phyloP scores from a whole-genome alignment of 2,888 invertebrate genomes.

The Brachylomia viminalis region DNA sequence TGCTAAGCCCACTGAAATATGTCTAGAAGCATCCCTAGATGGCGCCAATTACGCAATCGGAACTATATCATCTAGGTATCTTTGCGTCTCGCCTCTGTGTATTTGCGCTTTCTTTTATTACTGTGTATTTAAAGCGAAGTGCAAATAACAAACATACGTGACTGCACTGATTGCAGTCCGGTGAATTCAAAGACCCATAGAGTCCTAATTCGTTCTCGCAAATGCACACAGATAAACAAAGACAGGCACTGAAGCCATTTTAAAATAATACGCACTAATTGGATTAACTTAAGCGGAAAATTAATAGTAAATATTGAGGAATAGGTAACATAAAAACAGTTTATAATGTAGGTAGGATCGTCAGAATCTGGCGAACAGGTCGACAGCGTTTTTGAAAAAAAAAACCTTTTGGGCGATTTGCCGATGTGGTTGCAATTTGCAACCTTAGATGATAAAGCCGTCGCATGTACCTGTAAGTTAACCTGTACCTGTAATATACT shows the following conservation, averaged over 20 bases:
- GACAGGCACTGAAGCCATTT: neutral
- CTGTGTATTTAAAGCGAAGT: conserved; percentile 27
- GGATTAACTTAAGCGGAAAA: neutral
- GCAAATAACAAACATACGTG: conserved; percentile 18
- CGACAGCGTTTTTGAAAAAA: neutral
- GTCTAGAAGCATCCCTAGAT: neutral
- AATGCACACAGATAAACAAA: neutral
- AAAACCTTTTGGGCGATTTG: neutral
- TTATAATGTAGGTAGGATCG: neutral
- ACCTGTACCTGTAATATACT: too few species aligned
- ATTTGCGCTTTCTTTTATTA: conserved; percentile 17
- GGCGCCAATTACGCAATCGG: neutral
- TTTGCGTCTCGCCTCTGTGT: neutral
- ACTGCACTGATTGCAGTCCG: conserved; percentile 22
- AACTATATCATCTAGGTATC: neutral
- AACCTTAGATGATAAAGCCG: neutral
- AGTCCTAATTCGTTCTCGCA: conserved; percentile 17
- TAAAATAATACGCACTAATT: conserved; percentile 11
- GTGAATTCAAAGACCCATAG: conserved; percentile 3
- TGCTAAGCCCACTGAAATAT: neutral
- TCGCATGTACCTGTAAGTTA: too few species aligned
- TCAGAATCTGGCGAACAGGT: neutral
- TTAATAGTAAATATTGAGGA: neutral
- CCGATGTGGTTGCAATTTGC: neutral
- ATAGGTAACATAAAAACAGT: neutral